phyloP scores from a whole-genome alignment of 2,113 vertebrate species.

The Riparia riparia region DNA sequence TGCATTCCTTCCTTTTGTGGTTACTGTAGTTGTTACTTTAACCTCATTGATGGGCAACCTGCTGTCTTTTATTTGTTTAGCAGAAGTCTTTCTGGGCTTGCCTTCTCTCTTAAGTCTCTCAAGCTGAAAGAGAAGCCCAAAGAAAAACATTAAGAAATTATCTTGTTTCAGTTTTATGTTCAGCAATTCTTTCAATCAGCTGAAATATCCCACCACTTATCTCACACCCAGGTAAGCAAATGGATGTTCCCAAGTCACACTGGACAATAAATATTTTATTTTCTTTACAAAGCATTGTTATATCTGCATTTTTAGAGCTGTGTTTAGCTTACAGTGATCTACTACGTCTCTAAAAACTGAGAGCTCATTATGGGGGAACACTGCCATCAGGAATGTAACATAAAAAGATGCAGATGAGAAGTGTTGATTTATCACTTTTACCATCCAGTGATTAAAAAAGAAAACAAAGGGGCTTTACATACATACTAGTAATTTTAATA shows the following conservation, averaged over 20 bases:
- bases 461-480: neutral
- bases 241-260: neutral
- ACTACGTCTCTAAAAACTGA: neutral
- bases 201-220: neutral
- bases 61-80: slow-evolving; percentile 55
- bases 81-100: slow-evolving; percentile 54
- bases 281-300: neutral
- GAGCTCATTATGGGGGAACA: neutral
- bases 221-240: neutral
- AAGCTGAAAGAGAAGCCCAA: slow-evolving; percentile 74
- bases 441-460: neutral
- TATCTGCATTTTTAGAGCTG: neutral
- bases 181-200: neutral
- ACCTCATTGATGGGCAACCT: slow-evolving; percentile 41
- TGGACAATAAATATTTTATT: neutral
- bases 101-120: slow-evolving; percentile 81
- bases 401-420: neutral
- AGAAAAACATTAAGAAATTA: neutral
- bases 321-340: neutral
- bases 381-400: neutral
- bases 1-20: slow-evolving; percentile 73
- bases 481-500: neutral
- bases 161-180: neutral
- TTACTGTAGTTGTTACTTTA: slow-evolving; percentile 66
- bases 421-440: neutral